Percentiles rank a stretch among this genome's conserved stretches.
Conservation (phyloP, 2,797 vertebrate species). For the Malurus leucopterus region DNA sequence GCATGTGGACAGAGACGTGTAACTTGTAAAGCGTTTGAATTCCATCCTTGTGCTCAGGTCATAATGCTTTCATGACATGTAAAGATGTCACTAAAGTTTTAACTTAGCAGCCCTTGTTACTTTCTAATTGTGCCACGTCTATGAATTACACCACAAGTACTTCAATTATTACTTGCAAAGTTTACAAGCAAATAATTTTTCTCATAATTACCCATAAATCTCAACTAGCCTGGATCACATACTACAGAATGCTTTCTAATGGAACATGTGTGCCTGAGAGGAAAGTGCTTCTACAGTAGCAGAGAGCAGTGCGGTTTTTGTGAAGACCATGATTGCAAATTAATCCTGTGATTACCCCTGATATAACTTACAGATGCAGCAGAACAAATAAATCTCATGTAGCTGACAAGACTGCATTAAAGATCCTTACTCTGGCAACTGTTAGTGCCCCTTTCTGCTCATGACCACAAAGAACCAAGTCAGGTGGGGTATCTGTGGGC, state of each 20-base stretch:
- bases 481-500: not conserved
- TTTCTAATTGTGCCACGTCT: not conserved
- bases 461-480: not conserved
- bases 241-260: not conserved
- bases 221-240: not conserved
- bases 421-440: not conserved
- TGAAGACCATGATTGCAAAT: not conserved
- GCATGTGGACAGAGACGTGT: rapidly evolving
- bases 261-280: not conserved
- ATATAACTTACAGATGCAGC: not conserved
- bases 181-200: not conserved
- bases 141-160: not conserved
- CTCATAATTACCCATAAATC: not conserved
- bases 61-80: not conserved
- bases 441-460: not conserved
- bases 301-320: not conserved
- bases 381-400: not conserved
- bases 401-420: not conserved
- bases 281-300: not conserved
- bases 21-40: not conserved
- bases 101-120: not conserved
- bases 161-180: not conserved
- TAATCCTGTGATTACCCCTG: not conserved
- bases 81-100: not conserved
- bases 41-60: not conserved